A percentile compares a stretch with the other conserved stretches of the same genome.
These are phyloP conservation scores for Lordiphosa fenestrarum DNA, from an alignment of 2,888 invertebrate species.

Conservation along the genomic window DNA sequence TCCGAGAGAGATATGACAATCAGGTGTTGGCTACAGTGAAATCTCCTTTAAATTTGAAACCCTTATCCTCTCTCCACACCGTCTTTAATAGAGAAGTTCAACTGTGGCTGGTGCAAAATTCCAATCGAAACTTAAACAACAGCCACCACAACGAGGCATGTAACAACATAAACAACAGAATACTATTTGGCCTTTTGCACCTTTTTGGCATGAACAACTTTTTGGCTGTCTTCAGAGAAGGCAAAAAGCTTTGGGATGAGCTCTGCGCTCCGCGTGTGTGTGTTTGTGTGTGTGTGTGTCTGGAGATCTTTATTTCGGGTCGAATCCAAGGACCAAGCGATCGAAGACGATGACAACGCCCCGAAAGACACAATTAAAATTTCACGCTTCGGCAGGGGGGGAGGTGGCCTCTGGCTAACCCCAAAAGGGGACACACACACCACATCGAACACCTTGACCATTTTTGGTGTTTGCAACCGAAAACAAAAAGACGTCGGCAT, in stretches of 20 bases:
- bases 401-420: slow-evolving; percentile 11
- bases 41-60: background rate
- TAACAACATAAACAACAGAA: slow-evolving; percentile 74
- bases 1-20: slow-evolving; percentile 7
- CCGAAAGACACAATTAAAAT: slow-evolving; percentile 74
- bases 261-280: slow-evolving; percentile 35
- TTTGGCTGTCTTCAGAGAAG: slow-evolving; percentile 41
- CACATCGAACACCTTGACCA: slow-evolving; percentile 46
- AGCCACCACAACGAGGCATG: slow-evolving; percentile 51
- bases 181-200: slow-evolving; percentile 73
- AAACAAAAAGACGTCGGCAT: slow-evolving; percentile 54
- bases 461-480: slow-evolving; percentile 43
- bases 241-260: slow-evolving; percentile 42
- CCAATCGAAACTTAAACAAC: slow-evolving; percentile 50
- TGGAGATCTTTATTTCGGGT: slow-evolving; percentile 68
- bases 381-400: slow-evolving; percentile 53
- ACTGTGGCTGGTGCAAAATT: slow-evolving; percentile 47
- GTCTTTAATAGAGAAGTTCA: slow-evolving; percentile 21
- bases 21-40: slow-evolving; percentile 6
- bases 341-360: slow-evolving; percentile 56
- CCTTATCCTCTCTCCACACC: background rate
- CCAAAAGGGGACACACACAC: slow-evolving; percentile 55
- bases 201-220: slow-evolving; percentile 71
- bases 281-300: slow-evolving; percentile 14
- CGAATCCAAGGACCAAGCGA: slow-evolving; percentile 39